Evolutionary conservation across 1,140 invertebrate genomes (phyloP).

Genomic region (Lutraria rhynchaena): DNA sequence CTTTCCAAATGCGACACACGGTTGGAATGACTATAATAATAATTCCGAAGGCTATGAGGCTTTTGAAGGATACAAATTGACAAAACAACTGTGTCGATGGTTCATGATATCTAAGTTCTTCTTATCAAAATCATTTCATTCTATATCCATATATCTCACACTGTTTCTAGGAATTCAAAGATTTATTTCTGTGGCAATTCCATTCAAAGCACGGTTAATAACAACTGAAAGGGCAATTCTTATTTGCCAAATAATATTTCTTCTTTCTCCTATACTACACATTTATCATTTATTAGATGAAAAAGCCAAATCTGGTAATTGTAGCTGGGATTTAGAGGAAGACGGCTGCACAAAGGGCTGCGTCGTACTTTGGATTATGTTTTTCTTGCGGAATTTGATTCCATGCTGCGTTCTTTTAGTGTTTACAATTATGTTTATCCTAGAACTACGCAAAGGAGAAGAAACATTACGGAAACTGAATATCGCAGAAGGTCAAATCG

Average conservation of each 20-base stretch:
- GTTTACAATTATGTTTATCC: constrained; percentile 32
- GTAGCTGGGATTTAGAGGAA: constrained; percentile 15
- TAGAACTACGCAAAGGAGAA: neutral
- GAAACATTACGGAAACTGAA: neutral
- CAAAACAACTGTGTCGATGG: neutral
- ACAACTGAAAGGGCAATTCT: constrained; percentile 4
- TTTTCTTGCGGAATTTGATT: constrained; percentile 25
- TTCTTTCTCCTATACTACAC: constrained; percentile 20
- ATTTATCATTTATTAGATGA: constrained; percentile 20
- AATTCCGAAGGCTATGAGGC: neutral
- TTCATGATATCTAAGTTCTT: constrained; percentile 44
- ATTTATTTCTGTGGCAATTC: constrained; percentile 5
- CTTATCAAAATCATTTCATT: constrained; percentile 35
- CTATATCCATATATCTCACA: constrained; percentile 24
- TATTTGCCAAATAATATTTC: neutral
- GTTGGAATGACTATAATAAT: neutral
- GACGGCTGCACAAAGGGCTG: neutral
- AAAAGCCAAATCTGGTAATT: constrained; percentile 1
- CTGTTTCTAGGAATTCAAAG: constrained; percentile 35
- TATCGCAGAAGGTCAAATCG: constrained; percentile 7
- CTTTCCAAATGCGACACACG: neutral
- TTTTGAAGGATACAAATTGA: neutral
- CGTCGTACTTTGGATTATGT: constrained; percentile 23
- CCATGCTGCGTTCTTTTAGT: neutral
- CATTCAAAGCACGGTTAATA: neutral